These are phyloP conservation scores for Tenthredo mesomela DNA, from an alignment of 2,888 invertebrate genomes.

Conservation along the genomic window DNA sequence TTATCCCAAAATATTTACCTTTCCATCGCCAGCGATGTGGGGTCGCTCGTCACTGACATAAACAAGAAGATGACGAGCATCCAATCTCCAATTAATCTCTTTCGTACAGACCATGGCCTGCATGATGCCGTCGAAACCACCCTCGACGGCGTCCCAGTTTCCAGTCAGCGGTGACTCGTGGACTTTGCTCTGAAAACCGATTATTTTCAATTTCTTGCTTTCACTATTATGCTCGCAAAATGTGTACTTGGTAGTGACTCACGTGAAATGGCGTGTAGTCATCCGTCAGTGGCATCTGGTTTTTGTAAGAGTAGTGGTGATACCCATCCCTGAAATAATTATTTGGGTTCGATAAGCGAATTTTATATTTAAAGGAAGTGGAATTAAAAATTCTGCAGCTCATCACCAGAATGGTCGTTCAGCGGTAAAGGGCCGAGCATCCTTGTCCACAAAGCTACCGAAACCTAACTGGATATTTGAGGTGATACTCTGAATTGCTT, in stretches of 20 bases:
- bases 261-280: slow-evolving; percentile 80
- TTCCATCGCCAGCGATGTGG: slow-evolving; percentile 80
- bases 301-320: slow-evolving; percentile 87
- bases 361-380: neutral
- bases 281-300: slow-evolving; percentile 84
- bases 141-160: slow-evolving; percentile 87
- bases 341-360: neutral
- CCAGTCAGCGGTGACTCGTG: slow-evolving; percentile 78
- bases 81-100: slow-evolving; percentile 88
- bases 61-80: slow-evolving; percentile 88
- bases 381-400: neutral
- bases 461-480: slow-evolving; percentile 84
- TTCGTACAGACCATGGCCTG: slow-evolving; percentile 88
- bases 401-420: slow-evolving; percentile 77
- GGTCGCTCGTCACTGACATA: slow-evolving; percentile 89
- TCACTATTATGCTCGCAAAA: slow-evolving; percentile 70
- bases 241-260: slow-evolving; percentile 54
- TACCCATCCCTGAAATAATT: slow-evolving; percentile 70
- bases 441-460: slow-evolving; percentile 86
- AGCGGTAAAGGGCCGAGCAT: slow-evolving; percentile 82
- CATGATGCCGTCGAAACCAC: slow-evolving; percentile 93
- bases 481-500: slow-evolving; percentile 81
- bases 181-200: slow-evolving; percentile 69
- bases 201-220: slow-evolving; percentile 60
- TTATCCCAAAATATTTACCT: slow-evolving; percentile 76